Conservation (phyloP, 1,140 invertebrate genomes). For the Drosophila busckii region DNA sequence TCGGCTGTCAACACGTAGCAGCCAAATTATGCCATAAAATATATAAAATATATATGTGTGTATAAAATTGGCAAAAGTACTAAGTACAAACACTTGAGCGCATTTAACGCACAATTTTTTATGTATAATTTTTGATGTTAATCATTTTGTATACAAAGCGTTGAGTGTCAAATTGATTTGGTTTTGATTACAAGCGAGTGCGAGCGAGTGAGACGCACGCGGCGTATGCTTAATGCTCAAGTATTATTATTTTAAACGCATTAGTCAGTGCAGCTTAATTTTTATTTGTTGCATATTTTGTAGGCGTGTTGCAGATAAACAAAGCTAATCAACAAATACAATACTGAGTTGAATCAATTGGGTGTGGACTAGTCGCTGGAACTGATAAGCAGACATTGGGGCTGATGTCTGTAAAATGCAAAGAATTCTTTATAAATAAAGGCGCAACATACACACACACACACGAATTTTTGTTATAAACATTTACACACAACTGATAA, state of each 20-base stretch:
- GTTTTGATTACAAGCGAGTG: neutral
- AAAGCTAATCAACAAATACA: conserved; percentile 20
- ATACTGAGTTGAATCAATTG: conserved; percentile 11
- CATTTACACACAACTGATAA: no score
- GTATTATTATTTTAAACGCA: no score
- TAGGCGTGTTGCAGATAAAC: conserved; percentile 33
- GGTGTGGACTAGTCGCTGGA: conserved; percentile 18
- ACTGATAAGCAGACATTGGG: no score
- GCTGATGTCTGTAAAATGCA: no score
- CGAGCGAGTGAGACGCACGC: neutral
- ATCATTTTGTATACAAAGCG: conserved; percentile 46
- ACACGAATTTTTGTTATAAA: no score
- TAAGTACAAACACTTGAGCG: no score
- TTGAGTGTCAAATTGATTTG: conserved; percentile 42
- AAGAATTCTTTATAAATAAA: no score
- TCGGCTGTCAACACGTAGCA: conserved; percentile 44
- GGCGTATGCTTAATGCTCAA: conserved; percentile 17
- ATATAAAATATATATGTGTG: conserved; percentile 36
- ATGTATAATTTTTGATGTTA: conserved; percentile 31
- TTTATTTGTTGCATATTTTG: conserved; percentile 6
- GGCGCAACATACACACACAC: no score
- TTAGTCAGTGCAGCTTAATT: conserved; percentile 26
- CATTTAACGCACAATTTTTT: conserved; percentile 18
- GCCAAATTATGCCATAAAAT: conserved; percentile 72
- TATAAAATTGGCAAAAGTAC: no score